These are phyloP conservation scores for Polydrusus tereticollis DNA, from an alignment of 2,888 invertebrate genomes.

Conservation along the genomic window DNA sequence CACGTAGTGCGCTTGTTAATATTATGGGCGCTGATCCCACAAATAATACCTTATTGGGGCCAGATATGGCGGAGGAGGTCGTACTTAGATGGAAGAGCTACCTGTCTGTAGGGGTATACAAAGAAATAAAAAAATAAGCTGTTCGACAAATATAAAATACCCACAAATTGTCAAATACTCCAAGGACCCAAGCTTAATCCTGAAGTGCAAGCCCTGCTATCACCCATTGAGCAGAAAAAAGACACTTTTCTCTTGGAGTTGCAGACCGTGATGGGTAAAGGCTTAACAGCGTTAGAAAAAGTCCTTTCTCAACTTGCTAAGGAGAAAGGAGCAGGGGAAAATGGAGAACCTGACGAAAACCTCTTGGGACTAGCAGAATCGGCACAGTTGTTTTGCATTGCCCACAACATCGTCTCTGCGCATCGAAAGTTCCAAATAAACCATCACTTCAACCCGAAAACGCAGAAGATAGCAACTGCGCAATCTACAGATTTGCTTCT, in stretches of 20 bases:
- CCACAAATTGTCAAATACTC: not conserved
- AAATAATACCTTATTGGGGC: no score
- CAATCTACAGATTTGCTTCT: constrained; percentile 14
- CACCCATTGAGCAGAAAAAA: constrained; percentile 9
- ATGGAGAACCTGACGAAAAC: not conserved
- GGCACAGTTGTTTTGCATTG: constrained; percentile 5
- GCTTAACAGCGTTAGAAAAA: not conserved
- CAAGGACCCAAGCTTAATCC: constrained; percentile 9
- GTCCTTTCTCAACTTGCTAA: not conserved
- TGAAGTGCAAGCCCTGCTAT: constrained; percentile 3
- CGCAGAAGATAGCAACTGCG: constrained; percentile 5
- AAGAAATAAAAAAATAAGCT: not conserved
- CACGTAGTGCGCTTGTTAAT: no score
- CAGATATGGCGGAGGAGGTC: no score
- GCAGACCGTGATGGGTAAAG: constrained; percentile 3
- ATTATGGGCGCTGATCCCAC: no score
- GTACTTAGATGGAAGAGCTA: constrained; percentile 21
- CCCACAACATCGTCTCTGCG: not conserved
- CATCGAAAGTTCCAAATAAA: constrained; percentile 6
- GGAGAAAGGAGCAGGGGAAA: not conserved
- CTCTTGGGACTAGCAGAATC: not conserved
- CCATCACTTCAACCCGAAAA: constrained; percentile 5
- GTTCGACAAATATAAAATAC: not conserved
- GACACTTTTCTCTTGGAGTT: constrained; percentile 10
- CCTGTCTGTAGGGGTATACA: constrained; percentile 3